Evolutionary conservation across 2,113 vertebrate species (phyloP).

Genomic region (Ceyx melanurus): DNA sequence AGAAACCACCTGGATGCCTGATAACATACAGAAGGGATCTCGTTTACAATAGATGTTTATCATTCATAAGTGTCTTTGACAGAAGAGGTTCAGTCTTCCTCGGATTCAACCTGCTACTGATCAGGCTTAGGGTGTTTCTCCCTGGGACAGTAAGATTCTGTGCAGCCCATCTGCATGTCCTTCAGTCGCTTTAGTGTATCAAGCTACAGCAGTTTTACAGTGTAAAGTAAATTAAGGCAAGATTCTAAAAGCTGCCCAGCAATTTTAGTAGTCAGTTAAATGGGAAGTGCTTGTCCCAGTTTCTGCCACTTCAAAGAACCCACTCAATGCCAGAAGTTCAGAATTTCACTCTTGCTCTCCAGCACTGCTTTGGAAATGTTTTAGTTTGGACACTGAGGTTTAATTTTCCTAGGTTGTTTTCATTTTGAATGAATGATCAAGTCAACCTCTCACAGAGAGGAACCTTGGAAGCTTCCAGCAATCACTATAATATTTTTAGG

Average conservation of each 20-base stretch:
- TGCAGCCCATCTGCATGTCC: background rate
- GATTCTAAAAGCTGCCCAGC: background rate
- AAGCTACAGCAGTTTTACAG: background rate
- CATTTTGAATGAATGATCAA: background rate
- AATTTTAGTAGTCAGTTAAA: background rate
- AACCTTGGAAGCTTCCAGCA: background rate
- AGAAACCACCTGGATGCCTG: background rate
- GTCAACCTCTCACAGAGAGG: background rate
- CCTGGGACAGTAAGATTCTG: background rate
- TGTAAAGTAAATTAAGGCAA: background rate
- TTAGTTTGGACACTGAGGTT: background rate
- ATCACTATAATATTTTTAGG: background rate
- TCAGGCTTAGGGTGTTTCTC: background rate
- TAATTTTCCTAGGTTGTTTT: background rate
- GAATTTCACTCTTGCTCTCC: background rate
- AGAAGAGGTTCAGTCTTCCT: background rate
- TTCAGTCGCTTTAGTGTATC: background rate
- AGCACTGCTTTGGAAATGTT: background rate
- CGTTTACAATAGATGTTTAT: background rate
- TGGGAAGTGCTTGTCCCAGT: background rate
- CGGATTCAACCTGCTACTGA: background rate
- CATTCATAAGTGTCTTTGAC: background rate
- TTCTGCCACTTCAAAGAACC: background rate
- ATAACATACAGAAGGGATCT: background rate
- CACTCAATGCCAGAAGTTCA: background rate